These are phyloP conservation scores for Trichonephila clavata DNA, from an alignment of 1,140 invertebrate genomes.

Conservation along the genomic window DNA sequence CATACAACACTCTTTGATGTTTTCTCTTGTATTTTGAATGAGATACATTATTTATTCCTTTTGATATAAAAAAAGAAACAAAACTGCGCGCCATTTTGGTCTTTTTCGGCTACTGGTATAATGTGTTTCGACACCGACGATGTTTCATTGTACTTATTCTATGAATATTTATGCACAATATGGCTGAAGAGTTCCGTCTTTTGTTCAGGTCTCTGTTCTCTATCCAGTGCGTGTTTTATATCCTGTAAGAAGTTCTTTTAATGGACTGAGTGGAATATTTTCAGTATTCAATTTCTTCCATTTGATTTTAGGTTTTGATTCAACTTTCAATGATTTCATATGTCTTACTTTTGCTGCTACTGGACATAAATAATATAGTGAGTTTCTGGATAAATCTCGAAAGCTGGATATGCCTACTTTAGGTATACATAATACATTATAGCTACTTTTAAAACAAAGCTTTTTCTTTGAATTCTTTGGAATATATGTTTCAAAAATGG, in stretches of 20 bases:
- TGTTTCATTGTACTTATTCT: background rate
- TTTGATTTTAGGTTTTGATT: background rate
- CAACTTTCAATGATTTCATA: background rate
- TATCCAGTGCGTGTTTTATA: background rate
- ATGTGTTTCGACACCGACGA: background rate
- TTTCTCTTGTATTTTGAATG: background rate
- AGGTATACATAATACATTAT: too few species aligned
- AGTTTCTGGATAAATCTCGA: too few species aligned
- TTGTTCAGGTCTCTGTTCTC: background rate
- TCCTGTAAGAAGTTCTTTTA: background rate
- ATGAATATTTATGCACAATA: constrained; percentile 26
- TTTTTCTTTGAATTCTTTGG: too few species aligned
- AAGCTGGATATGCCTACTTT: too few species aligned
- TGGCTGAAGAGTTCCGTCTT: background rate
- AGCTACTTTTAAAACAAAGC: too few species aligned
- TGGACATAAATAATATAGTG: too few species aligned
- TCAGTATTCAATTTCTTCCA: background rate
- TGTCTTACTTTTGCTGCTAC: too few species aligned
- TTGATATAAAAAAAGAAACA: background rate
- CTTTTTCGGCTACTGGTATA: background rate
- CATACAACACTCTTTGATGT: background rate
- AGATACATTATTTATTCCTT: background rate
- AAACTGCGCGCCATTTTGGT: background rate
- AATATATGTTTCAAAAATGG: too few species aligned
- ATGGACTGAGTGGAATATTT: background rate